Evolutionary conservation across 2,113 vertebrate genomes (phyloP).

Genomic region (Eulemur rufifrons): DNA sequence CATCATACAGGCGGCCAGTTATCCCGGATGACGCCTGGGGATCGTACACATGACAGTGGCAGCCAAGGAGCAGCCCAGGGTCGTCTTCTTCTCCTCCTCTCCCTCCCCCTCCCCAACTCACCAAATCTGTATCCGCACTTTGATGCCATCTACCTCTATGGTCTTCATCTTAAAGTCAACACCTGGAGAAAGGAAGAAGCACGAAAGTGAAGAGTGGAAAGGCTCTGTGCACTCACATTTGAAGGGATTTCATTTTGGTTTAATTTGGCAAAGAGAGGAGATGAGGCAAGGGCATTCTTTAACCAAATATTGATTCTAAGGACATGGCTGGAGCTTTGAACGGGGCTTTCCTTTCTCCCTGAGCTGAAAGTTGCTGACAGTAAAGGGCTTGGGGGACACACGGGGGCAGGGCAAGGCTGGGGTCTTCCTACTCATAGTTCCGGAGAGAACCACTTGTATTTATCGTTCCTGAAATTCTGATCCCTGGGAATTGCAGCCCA

Average conservation of each 20-base stretch:
- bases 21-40: not conserved
- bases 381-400: not conserved
- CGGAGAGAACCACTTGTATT: not conserved
- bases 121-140: slow-evolving; percentile 91
- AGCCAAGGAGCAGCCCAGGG: not conserved
- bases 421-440: not conserved
- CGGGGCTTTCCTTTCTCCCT: not conserved
- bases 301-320: not conserved
- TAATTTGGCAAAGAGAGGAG: not conserved
- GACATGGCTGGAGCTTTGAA: not conserved
- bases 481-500: not conserved
- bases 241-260: not conserved
- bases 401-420: not conserved
- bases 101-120: slow-evolving; percentile 75
- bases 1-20: not conserved
- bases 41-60: not conserved
- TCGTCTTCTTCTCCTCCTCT: not conserved
- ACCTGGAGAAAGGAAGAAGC: slow-evolving; percentile 67
- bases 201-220: not conserved
- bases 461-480: not conserved
- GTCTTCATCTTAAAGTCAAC: slow-evolving; percentile 92
- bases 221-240: not conserved
- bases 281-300: not conserved
- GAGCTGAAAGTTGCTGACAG: not conserved
- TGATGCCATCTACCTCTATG: slow-evolving; percentile 89